Evolutionary conservation across 2,888 invertebrate species (phyloP).

Genomic region (Pecten maximus): DNA sequence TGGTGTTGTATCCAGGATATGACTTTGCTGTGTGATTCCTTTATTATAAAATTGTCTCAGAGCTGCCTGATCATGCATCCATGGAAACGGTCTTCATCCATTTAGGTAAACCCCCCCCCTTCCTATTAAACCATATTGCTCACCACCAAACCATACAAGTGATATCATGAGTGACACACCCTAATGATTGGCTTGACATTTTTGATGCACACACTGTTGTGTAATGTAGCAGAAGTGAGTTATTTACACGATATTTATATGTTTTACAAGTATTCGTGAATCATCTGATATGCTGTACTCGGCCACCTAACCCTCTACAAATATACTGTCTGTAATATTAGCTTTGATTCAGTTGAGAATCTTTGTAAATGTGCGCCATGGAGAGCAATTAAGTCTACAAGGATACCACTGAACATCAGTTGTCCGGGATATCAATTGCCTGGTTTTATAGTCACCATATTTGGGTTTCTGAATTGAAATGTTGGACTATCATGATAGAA

Average conservation of each 20-base stretch:
- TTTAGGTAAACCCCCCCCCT: too few relatives aligned
- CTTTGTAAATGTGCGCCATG: neutral
- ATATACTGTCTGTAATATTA: neutral
- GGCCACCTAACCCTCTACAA: neutral
- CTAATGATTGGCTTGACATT: neutral
- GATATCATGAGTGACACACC: neutral
- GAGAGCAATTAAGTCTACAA: neutral
- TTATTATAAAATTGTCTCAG: too few relatives aligned
- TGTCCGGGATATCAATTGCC: neutral
- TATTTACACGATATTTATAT: neutral
- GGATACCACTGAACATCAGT: neutral
- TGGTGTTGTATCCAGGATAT: too few relatives aligned
- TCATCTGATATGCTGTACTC: neutral
- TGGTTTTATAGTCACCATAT: neutral
- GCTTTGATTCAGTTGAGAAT: neutral
- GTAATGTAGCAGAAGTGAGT: neutral
- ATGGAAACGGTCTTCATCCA: too few relatives aligned
- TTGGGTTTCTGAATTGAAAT: neutral
- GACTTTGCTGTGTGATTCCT: too few relatives aligned
- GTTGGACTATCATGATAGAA: neutral
- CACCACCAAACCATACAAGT: neutral
- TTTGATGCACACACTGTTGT: neutral
- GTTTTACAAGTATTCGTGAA: conserved; percentile 9
- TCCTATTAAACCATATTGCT: neutral
- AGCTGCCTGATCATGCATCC: too few relatives aligned